These are phyloP conservation scores for Pteruthius melanotis DNA, from an alignment of 2,113 vertebrate genomes.

Conservation along the genomic window DNA sequence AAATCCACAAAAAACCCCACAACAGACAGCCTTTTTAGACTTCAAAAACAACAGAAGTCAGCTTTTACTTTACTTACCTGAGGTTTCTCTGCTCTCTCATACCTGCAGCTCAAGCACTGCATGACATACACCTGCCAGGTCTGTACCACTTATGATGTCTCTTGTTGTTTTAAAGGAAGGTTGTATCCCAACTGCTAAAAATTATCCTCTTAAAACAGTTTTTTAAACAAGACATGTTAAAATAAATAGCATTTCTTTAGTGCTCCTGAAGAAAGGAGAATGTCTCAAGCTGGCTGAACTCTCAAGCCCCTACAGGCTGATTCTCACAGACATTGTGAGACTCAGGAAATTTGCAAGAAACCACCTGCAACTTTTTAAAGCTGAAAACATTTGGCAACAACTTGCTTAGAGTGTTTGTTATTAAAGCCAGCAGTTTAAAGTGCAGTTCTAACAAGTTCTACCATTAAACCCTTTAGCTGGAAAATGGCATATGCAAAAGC, in stretches of 20 bases:
- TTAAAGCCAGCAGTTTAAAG: not conserved
- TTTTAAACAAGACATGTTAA: not conserved
- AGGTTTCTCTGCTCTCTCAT: not conserved
- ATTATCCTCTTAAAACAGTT: not conserved
- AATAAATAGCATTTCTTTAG: not conserved
- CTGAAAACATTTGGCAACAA: not conserved
- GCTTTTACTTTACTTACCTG: conserved; percentile 6
- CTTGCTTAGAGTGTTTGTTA: not conserved
- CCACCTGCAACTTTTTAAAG: not conserved
- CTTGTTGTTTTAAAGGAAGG: not conserved
- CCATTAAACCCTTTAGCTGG: not conserved
- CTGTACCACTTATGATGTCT: not conserved
- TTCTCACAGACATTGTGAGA: not conserved
- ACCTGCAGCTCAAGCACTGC: not conserved
- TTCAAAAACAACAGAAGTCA: not conserved
- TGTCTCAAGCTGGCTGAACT: not conserved
- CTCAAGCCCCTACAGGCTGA: not conserved
- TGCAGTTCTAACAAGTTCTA: not conserved
- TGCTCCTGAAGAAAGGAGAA: not conserved
- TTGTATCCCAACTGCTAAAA: not conserved
- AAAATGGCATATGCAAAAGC: not conserved
- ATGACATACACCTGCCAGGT: not conserved
- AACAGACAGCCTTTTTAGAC: not conserved
- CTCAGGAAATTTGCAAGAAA: not conserved
- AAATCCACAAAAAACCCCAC: not conserved